These are phyloP conservation scores for Dynastes maya DNA, from an alignment of 2,888 invertebrate species.

Conservation along the genomic window DNA sequence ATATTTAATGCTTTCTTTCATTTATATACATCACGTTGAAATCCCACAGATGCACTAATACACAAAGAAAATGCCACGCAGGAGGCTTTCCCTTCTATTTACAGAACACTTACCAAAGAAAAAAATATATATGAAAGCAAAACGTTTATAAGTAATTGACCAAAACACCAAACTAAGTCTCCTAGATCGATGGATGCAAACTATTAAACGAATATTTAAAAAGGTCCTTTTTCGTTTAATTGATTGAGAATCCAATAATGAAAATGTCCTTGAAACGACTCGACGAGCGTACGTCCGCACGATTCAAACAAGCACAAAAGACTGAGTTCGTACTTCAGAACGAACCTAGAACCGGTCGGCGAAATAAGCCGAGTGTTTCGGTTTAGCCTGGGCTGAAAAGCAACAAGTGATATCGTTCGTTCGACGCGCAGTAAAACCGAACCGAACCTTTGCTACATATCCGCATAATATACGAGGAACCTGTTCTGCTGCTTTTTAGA, in stretches of 20 bases:
- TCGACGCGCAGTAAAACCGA: slow-evolving; percentile 52
- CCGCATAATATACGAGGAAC: slow-evolving; percentile 58
- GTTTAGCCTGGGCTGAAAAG: slow-evolving; percentile 56
- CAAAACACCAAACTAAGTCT: slow-evolving; percentile 27
- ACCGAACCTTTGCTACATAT: slow-evolving; percentile 53
- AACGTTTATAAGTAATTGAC: slow-evolving; percentile 1
- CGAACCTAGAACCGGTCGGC: slow-evolving; percentile 58
- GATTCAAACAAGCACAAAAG: slow-evolving; percentile 60
- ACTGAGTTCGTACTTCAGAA: slow-evolving; percentile 60
- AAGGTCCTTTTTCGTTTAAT: slow-evolving; percentile 26
- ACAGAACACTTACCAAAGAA: slow-evolving; percentile 54
- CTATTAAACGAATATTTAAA: slow-evolving; percentile 19
- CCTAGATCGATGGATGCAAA: slow-evolving; percentile 9
- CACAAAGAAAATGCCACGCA: slow-evolving; percentile 56
- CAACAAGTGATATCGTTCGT: slow-evolving; percentile 64
- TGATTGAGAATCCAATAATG: slow-evolving; percentile 32
- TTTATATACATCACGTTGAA: slow-evolving; percentile 37
- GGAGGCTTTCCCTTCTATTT: slow-evolving; percentile 51
- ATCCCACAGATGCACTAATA: slow-evolving; percentile 51
- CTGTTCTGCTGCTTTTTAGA: slow-evolving; percentile 59
- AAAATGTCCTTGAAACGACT: slow-evolving; percentile 62
- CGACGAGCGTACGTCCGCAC: slow-evolving; percentile 58
- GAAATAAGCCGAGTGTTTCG: slow-evolving; percentile 58
- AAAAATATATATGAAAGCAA: slow-evolving; percentile 32
- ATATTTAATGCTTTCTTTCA: slow-evolving; percentile 4